phyloP scores from a whole-genome alignment of 2,888 invertebrate species.

The Cyrtodaria siliqua region DNA sequence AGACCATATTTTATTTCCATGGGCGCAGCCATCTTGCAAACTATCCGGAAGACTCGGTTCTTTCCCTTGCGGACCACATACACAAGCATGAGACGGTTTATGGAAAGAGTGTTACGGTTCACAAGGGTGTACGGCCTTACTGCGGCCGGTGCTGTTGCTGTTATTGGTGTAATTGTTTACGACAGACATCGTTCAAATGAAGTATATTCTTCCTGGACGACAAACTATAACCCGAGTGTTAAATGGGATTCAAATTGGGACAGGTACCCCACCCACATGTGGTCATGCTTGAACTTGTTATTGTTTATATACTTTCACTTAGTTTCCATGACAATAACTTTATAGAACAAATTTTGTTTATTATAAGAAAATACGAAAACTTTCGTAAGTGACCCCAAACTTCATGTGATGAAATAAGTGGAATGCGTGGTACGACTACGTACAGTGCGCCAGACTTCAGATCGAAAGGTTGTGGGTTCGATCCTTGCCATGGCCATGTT shows the following conservation, averaged over 20 bases:
- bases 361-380: no score
- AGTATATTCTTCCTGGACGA: constrained; percentile 80
- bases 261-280: constrained; percentile 85
- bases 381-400: no score
- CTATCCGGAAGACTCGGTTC: constrained; percentile 13
- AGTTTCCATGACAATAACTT: no score
- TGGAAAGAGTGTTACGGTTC: constrained; percentile 20
- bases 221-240: constrained; percentile 87
- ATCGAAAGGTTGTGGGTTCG: no score
- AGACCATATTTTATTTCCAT: constrained; percentile 15
- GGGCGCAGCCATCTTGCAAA: constrained; percentile 58
- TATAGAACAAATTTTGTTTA: no score
- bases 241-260: constrained; percentile 97
- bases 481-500: no score
- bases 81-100: constrained; percentile 36
- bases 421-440: no score
- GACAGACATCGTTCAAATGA: constrained; percentile 35
- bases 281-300: no score
- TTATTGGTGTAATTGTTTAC: constrained; percentile 66
- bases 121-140: constrained; percentile 49
- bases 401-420: no score
- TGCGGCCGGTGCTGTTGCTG: constrained; percentile 65
- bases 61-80: no score
- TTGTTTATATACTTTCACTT: no score
- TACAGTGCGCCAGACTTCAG: no score